Conservation (phyloP, 2,113 vertebrate species). For the Dromiciops gliroides region DNA sequence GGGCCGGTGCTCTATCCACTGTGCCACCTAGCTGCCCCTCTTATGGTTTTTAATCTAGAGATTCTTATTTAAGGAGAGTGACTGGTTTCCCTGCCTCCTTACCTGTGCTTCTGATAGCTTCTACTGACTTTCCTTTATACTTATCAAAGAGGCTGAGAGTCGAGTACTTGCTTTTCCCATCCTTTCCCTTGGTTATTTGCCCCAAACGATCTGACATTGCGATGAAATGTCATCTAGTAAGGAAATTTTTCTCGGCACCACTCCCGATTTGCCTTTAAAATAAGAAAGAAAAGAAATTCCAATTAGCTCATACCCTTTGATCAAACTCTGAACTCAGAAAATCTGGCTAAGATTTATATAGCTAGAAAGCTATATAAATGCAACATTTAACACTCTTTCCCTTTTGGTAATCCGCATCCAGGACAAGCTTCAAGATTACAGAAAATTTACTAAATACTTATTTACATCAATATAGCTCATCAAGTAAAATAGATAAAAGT, state of each 20-base stretch:
- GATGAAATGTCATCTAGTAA: conserved; percentile 99
- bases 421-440: background rate
- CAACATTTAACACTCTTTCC: background rate
- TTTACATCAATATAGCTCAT: accelerated
- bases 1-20: no score
- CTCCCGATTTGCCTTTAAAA: conserved; percentile 91
- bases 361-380: background rate
- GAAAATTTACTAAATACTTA: background rate
- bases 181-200: conserved; percentile 99
- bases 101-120: conserved; percentile 98
- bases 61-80: background rate
- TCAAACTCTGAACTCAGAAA: background rate
- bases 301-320: background rate
- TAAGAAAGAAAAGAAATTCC: conserved; percentile 28
- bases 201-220: conserved; percentile 99
- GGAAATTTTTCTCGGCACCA: conserved; percentile 97
- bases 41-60: background rate
- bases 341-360: background rate
- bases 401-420: background rate
- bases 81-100: conserved; percentile 49
- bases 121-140: conserved; percentile 99
- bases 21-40: no score
- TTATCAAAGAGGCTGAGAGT: conserved; percentile 99
- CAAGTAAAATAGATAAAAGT: background rate
- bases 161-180: conserved; percentile 99